Evolutionary conservation across 2,797 vertebrate species (phyloP).

Genomic region (Danio tinwini): DNA sequence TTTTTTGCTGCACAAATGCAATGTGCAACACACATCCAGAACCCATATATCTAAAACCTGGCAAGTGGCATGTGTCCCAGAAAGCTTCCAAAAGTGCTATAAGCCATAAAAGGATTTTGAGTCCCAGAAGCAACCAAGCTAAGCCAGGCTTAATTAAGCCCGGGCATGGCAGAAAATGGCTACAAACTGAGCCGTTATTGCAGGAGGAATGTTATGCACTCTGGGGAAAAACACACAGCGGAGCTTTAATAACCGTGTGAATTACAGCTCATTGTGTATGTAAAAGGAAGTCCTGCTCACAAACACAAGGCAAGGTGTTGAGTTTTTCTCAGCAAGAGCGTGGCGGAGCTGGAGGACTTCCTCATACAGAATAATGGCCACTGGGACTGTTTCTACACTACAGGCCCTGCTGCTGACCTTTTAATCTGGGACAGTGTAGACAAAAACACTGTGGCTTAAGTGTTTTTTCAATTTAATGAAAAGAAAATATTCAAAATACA

Average conservation of each 20-base stretch:
- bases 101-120: conserved; percentile 40
- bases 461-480: no score
- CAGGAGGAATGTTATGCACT: conserved; percentile 67
- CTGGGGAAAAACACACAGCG: conserved; percentile 31
- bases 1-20: not conserved
- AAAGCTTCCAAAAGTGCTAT: conserved; percentile 33
- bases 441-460: no score
- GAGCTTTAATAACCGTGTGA: conserved; percentile 73
- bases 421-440: not conserved
- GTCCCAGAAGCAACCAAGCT: conserved; percentile 43
- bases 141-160: conserved; percentile 42
- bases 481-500: no score
- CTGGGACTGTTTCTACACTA: conserved; percentile 53
- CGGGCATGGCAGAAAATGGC: conserved; percentile 42
- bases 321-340: conserved; percentile 73
- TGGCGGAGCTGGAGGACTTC: conserved; percentile 71
- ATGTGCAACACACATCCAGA: not conserved
- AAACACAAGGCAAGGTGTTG: conserved; percentile 69
- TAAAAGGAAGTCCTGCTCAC: conserved; percentile 61
- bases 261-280: conserved; percentile 79
- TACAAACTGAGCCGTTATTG: conserved; percentile 63
- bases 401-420: not conserved
- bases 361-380: conserved; percentile 66
- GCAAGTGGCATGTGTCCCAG: not conserved
- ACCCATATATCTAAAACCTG: not conserved